Evolutionary conservation across 1,140 invertebrate genomes (phyloP).

Genomic region (Neuroterus valhalla): DNA sequence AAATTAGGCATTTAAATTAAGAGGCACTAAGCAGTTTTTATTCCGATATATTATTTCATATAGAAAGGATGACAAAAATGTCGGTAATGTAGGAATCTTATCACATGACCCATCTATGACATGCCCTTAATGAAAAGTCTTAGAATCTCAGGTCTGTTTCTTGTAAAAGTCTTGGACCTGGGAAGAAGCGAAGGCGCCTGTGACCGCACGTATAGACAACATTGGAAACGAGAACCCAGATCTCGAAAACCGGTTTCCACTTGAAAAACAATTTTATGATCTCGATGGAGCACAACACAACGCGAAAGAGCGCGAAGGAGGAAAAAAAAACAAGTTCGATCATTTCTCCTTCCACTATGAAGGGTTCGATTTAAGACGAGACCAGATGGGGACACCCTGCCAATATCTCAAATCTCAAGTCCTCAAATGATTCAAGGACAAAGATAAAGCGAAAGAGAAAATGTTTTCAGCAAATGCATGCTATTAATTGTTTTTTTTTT

Average conservation of each 20-base stretch:
- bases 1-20: too few species aligned
- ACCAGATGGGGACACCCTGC: constrained; percentile 43
- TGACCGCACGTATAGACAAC: constrained; percentile 72
- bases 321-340: constrained; percentile 48
- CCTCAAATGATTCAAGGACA: too few species aligned
- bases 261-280: constrained; percentile 73
- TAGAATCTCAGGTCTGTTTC: neutral
- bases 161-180: constrained; percentile 17
- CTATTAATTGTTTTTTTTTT: too few species aligned
- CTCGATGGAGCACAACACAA: constrained; percentile 52
- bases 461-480: too few species aligned
- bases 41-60: too few species aligned
- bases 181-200: constrained; percentile 65
- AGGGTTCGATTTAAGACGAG: constrained; percentile 37
- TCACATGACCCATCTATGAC: too few species aligned
- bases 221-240: constrained; percentile 69
- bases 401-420: neutral
- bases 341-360: constrained; percentile 47
- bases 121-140: constrained; percentile 9
- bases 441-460: too few species aligned
- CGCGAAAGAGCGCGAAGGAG: constrained; percentile 14
- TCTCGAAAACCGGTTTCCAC: constrained; percentile 67
- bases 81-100: too few species aligned
- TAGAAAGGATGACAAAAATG: too few species aligned
- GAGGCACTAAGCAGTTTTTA: too few species aligned